Percentiles rank a stretch among this genome's conserved stretches.
phyloP scores from a whole-genome alignment of 2,113 vertebrate species.

The Diphyllodes magnificus region DNA sequence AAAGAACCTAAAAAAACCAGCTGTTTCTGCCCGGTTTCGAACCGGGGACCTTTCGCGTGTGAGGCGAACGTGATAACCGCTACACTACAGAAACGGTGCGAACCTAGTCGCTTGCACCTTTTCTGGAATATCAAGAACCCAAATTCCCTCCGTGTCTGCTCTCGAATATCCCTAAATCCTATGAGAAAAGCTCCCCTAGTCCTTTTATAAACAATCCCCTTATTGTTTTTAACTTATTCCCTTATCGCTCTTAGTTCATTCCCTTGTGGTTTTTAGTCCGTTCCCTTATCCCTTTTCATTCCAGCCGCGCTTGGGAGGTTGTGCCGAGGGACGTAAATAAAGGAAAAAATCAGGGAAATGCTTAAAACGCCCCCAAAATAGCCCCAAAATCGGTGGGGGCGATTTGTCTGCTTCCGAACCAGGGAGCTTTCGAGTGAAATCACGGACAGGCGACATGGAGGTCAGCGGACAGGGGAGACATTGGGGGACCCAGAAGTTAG shows the following conservation, averaged over 20 bases:
- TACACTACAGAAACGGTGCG: constrained; percentile 51
- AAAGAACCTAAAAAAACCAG: fast-evolving
- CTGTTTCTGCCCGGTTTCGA: constrained; percentile 55
- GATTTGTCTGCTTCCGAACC: background rate
- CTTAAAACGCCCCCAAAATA: background rate
- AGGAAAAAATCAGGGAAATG: background rate
- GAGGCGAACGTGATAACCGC: constrained; percentile 59
- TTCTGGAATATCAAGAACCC: fast-evolving
- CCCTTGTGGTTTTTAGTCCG: background rate
- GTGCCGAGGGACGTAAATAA: background rate
- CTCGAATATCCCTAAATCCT: fast-evolving
- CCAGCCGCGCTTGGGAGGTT: background rate
- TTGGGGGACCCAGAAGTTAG: background rate
- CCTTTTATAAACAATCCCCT: no score
- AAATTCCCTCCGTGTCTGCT: fast-evolving
- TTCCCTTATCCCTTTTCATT: background rate
- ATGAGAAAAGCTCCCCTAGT: fast-evolving
- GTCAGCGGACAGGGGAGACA: no score
- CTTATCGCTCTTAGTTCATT: background rate
- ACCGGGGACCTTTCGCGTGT: constrained; percentile 61
- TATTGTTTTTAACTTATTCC: no score
- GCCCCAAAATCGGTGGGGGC: no score
- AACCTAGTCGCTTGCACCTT: fast-evolving
- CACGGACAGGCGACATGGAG: background rate
- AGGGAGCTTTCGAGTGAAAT: no score